Conservation (phyloP, 2,888 invertebrate genomes). For the Meloe dianella region DNA sequence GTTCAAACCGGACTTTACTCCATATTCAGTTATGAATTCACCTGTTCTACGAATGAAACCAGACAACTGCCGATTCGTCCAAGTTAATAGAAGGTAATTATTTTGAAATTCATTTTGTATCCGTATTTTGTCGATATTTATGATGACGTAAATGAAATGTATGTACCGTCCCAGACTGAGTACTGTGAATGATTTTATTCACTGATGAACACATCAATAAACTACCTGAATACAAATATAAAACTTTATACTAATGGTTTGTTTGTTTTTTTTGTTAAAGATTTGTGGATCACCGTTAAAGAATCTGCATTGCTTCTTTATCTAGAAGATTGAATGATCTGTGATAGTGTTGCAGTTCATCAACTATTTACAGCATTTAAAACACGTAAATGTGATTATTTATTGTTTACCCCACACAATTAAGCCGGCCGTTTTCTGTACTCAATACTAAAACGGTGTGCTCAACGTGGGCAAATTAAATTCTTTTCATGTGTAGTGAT, state of each 20-base stretch:
- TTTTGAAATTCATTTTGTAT: neutral
- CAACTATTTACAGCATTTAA: no score
- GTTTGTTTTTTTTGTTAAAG: neutral
- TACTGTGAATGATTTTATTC: neutral
- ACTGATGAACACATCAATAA: neutral
- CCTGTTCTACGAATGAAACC: no score
- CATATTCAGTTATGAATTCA: no score
- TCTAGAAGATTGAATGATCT: no score
- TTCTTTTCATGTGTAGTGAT: slow-evolving; percentile 52
- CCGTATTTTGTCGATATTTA: neutral
- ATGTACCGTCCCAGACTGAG: neutral
- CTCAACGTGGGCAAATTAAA: slow-evolving; percentile 54
- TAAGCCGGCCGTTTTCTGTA: slow-evolving; percentile 53
- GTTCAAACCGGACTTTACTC: no score
- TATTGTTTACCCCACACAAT: slow-evolving; percentile 51
- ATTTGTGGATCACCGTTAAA: no score
- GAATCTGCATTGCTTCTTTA: no score
- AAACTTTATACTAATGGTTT: neutral
- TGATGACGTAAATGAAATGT: no score
- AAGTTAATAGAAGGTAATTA: neutral
- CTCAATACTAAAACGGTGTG: slow-evolving; percentile 47
- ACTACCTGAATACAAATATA: neutral
- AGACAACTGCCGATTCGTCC: no score
- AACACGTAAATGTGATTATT: neutral
- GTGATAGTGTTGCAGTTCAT: no score